These are phyloP conservation scores for Lingula anatina DNA, from an alignment of 2,888 invertebrate genomes.

Conservation along the genomic window DNA sequence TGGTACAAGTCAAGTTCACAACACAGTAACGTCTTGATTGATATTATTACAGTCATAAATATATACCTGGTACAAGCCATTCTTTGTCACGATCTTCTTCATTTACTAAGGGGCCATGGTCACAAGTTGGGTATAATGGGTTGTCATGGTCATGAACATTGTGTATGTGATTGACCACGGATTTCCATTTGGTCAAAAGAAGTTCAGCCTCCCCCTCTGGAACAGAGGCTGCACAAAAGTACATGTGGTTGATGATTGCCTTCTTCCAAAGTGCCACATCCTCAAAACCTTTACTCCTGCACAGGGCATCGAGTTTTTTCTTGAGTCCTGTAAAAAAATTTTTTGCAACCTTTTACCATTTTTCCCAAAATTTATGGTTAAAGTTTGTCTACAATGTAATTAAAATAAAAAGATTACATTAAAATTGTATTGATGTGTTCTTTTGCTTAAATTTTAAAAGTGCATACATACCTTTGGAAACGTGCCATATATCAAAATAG, in stretches of 20 bases:
- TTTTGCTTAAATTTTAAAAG: background rate
- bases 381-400: background rate
- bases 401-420: background rate
- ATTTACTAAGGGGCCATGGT: slow-evolving; percentile 4
- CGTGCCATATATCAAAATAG: slow-evolving; percentile 10
- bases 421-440: background rate
- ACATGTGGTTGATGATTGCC: slow-evolving; percentile 8
- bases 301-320: slow-evolving; percentile 9
- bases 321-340: slow-evolving; percentile 8
- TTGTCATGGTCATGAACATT: slow-evolving; percentile 6
- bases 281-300: slow-evolving; percentile 4
- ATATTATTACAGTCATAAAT: too few species aligned
- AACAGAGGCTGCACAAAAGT: slow-evolving; percentile 5
- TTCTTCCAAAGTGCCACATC: slow-evolving; percentile 10
- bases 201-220: slow-evolving; percentile 4
- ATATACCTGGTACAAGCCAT: slow-evolving; percentile 9
- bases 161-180: slow-evolving; percentile 7
- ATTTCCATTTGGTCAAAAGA: slow-evolving; percentile 7
- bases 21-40: too few species aligned
- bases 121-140: slow-evolving; percentile 4
- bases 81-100: too few species aligned
- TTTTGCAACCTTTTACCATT: too few species aligned
- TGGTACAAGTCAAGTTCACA: too few species aligned
- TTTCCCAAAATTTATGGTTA: background rate
- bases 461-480: slow-evolving; percentile 7